A percentile compares a stretch with the other conserved stretches of the same genome.
Conservation (phyloP, 2,113 vertebrate genomes). For the Mungos mungo region DNA sequence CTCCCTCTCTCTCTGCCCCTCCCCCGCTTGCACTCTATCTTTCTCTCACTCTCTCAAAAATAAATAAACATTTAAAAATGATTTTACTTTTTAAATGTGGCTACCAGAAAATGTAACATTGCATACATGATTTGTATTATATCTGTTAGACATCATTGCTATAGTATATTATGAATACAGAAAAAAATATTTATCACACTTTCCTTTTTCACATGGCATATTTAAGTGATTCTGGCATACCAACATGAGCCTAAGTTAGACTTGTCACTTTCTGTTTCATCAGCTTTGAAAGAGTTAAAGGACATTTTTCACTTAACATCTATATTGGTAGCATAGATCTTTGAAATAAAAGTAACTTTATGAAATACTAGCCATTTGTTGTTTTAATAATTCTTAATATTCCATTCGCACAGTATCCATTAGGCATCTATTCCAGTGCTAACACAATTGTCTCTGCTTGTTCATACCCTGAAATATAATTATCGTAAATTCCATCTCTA, state of each 20-base stretch:
- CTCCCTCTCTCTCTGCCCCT: no score
- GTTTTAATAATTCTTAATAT: background rate
- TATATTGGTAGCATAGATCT: background rate
- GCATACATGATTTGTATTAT: background rate
- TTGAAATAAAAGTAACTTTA: background rate
- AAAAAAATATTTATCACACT: background rate
- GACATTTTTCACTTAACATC: background rate
- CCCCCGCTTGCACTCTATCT: no score
- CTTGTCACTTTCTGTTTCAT: background rate
- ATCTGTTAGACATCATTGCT: background rate
- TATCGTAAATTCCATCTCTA: background rate
- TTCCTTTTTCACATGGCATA: background rate
- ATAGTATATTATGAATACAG: background rate
- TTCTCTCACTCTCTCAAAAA: no score
- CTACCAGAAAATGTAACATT: background rate
- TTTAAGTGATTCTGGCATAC: background rate
- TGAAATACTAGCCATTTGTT: background rate
- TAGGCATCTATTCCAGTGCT: background rate
- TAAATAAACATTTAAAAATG: background rate
- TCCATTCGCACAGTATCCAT: background rate
- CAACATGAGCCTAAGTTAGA: background rate
- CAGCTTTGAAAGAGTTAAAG: background rate
- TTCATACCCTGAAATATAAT: constrained; percentile 16
- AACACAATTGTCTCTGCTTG: background rate
- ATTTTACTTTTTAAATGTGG: background rate